These are phyloP conservation scores for Stratiomys singularior DNA, from an alignment of 2,888 invertebrate genomes.

Conservation along the genomic window DNA sequence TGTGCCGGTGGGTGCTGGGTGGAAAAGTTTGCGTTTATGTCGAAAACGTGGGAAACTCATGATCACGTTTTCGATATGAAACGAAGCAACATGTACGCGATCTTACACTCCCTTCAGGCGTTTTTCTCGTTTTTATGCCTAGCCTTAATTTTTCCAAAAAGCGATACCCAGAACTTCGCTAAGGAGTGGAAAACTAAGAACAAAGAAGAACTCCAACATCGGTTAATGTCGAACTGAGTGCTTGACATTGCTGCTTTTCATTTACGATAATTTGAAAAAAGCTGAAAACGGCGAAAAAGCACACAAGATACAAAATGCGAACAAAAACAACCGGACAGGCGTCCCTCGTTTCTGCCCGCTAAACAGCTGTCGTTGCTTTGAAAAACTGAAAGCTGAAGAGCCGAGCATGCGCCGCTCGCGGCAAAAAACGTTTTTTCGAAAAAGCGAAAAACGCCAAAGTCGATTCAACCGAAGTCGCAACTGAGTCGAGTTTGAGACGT, in stretches of 20 bases:
- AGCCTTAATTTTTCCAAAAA: too few species aligned
- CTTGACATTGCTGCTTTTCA: background rate
- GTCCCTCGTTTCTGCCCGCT: constrained; percentile 2
- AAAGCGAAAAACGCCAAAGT: constrained; percentile 33
- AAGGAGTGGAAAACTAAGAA: background rate
- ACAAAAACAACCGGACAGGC: constrained; percentile 13
- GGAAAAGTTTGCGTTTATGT: too few species aligned
- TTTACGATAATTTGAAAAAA: background rate
- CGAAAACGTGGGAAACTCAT: too few species aligned
- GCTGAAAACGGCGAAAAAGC: background rate
- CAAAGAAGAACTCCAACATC: too few species aligned
- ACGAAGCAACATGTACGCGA: too few species aligned
- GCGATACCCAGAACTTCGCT: background rate
- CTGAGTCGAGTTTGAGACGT: constrained; percentile 23
- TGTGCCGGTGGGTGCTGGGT: too few species aligned
- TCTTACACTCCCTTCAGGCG: too few species aligned
- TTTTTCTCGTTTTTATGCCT: too few species aligned
- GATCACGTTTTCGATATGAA: too few species aligned
- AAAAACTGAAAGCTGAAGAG: constrained; percentile 16
- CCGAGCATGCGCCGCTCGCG: constrained; percentile 32
- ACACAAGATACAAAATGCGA: background rate
- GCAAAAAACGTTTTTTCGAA: constrained; percentile 43
- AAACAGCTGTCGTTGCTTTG: constrained; percentile 21
- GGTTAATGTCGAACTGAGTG: background rate
- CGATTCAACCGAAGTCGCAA: constrained; percentile 3